Conservation (phyloP, 2,888 invertebrate genomes). For the Heliconius erato region DNA sequence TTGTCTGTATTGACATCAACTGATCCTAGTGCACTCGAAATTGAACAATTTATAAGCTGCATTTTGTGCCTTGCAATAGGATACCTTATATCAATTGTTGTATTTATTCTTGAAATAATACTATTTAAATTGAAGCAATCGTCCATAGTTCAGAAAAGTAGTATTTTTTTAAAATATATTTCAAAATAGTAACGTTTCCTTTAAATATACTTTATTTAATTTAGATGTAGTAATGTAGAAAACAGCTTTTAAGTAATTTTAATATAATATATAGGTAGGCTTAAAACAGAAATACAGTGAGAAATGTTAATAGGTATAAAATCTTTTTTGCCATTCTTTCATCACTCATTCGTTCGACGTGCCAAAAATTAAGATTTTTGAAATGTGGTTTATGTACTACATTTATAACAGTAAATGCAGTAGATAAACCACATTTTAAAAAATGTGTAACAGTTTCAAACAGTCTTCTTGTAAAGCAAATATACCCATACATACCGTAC, state of each 20-base stretch:
- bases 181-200: neutral
- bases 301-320: no score
- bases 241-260: no score
- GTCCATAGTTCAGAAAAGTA: neutral
- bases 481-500: neutral
- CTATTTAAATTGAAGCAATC: conserved; percentile 52
- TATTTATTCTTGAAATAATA: conserved; percentile 67
- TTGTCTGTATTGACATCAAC: conserved; percentile 51
- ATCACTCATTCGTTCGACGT: no score
- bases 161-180: neutral
- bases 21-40: conserved; percentile 67
- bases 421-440: no score
- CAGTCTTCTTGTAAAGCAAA: neutral
- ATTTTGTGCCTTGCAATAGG: conserved; percentile 67
- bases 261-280: no score
- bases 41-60: conserved; percentile 67
- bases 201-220: neutral
- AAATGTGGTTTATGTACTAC: no score
- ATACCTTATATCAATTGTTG: conserved; percentile 59
- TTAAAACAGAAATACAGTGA: no score
- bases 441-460: neutral
- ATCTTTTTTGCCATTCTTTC: no score
- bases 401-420: neutral
- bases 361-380: no score
- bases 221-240: no score